Conservation (phyloP, 1,140 invertebrate genomes). For the Pseudomyrmex sp. region DNA sequence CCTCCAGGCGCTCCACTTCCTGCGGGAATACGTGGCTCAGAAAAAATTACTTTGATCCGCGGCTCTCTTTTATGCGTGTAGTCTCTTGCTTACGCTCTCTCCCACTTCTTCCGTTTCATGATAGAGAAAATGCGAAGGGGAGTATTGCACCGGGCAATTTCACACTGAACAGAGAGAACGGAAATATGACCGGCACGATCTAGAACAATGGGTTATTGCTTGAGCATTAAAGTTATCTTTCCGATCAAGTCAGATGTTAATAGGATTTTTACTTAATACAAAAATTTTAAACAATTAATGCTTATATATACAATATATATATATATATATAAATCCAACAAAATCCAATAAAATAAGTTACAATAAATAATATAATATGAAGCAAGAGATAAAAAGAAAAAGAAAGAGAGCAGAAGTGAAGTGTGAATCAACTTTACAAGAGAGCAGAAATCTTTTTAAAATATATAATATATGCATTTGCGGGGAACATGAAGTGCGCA, state of each 20-base stretch:
- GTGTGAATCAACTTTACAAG: not conserved
- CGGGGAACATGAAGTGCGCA: not conserved
- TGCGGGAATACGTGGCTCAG: constrained; percentile 49
- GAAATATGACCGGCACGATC: constrained; percentile 38
- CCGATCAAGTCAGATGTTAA: constrained; percentile 61
- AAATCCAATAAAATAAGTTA: too few species aligned
- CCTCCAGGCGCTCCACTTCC: constrained; percentile 7
- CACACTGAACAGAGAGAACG: constrained; percentile 56
- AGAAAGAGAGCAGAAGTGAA: too few species aligned
- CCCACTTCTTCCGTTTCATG: not conserved
- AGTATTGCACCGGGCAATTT: constrained; percentile 64
- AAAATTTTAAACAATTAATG: not conserved
- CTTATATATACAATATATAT: not conserved
- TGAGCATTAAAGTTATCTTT: constrained; percentile 44
- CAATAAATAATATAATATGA: not conserved
- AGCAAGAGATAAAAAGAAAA: too few species aligned
- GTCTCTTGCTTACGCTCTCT: constrained; percentile 41
- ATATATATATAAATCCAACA: not conserved
- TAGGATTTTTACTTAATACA: not conserved
- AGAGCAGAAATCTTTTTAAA: not conserved
- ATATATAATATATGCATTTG: not conserved
- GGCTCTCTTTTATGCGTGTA: constrained; percentile 47
- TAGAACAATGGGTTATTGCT: constrained; percentile 12
- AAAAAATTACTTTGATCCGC: constrained; percentile 71
- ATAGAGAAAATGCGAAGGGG: constrained; percentile 2